phyloP scores from a whole-genome alignment of 2,113 vertebrate genomes.

The Plotosus lineatus region DNA sequence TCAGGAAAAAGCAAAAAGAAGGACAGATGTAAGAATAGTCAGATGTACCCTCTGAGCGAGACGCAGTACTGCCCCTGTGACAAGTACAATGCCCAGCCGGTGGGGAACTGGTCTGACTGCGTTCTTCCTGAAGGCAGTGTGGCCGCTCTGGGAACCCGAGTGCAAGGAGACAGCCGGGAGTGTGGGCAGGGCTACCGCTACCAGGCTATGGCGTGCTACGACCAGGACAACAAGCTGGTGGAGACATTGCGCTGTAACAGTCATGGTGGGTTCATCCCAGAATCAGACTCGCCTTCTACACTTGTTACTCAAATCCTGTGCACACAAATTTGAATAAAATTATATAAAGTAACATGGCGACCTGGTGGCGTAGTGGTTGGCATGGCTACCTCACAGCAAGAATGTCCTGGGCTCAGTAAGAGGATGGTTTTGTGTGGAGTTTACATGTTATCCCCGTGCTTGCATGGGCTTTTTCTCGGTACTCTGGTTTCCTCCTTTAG shows the following conservation, averaged over 20 bases:
- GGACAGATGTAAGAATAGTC: slow-evolving; percentile 93
- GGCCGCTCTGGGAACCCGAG: slow-evolving; percentile 75
- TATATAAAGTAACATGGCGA: too few species aligned
- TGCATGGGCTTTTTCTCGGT: too few species aligned
- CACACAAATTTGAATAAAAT: not conserved
- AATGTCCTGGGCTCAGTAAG: too few species aligned
- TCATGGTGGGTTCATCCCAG: slow-evolving; percentile 75
- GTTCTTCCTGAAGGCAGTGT: slow-evolving; percentile 86
- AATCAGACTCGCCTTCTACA: not conserved
- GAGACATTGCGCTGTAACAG: slow-evolving; percentile 94
- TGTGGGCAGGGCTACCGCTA: slow-evolving; percentile 96
- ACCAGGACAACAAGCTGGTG: slow-evolving; percentile 90
- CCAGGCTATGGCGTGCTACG: slow-evolving; percentile 96
- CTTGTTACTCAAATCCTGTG: not conserved
- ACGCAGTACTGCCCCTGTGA: slow-evolving; percentile 96
- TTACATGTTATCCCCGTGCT: too few species aligned
- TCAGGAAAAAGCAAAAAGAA: slow-evolving; percentile 96
- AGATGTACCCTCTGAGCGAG: slow-evolving; percentile 90
- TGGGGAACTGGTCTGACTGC: slow-evolving; percentile 98
- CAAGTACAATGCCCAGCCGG: slow-evolving; percentile 93
- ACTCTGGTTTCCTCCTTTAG: too few species aligned
- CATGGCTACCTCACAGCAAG: too few species aligned
- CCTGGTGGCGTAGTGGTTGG: too few species aligned
- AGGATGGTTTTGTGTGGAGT: too few species aligned
- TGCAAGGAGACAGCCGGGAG: slow-evolving; percentile 85